phyloP scores from a whole-genome alignment of 2,888 invertebrate genomes.

The Melikaiella ostensackeni region DNA sequence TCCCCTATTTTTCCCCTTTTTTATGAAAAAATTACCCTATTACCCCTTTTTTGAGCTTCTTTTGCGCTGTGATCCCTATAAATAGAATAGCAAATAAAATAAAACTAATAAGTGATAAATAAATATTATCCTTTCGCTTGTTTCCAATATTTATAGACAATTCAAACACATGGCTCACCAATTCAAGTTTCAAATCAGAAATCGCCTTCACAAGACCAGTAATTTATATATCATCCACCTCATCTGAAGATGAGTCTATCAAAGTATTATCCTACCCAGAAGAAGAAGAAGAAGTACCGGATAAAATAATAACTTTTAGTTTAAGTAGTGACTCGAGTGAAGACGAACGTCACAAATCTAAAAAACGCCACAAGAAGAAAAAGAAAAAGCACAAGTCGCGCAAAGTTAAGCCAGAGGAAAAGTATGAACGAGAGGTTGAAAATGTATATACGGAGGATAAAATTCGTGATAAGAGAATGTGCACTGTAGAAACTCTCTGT shows the following conservation, averaged over 20 bases:
- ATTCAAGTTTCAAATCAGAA: constrained; percentile 76
- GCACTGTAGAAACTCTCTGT: constrained; percentile 81
- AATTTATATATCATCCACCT: constrained; percentile 58
- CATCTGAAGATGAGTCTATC: constrained; percentile 62
- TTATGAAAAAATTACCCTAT: no score
- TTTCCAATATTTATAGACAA: constrained; percentile 52
- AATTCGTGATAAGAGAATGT: constrained; percentile 80
- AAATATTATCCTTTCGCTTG: constrained; percentile 14
- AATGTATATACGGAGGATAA: constrained; percentile 82
- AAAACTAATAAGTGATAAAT: no score
- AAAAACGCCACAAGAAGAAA: constrained; percentile 62
- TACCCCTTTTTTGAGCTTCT: no score
- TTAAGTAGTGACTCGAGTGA: constrained; percentile 40
- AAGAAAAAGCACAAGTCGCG: constrained; percentile 63
- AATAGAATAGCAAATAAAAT: no score
- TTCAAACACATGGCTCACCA: constrained; percentile 63
- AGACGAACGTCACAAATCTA: constrained; percentile 43
- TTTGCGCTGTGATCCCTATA: no score
- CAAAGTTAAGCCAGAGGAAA: constrained; percentile 50
- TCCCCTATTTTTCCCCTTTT: no score
- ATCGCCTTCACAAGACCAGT: constrained; percentile 51
- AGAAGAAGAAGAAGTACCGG: constrained; percentile 42
- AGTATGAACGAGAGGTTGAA: constrained; percentile 61
- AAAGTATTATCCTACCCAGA: constrained; percentile 42
- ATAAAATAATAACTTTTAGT: constrained; percentile 37